Evolutionary conservation across 1,140 invertebrate species (phyloP).

Genomic region (Pachypsylla venusta): DNA sequence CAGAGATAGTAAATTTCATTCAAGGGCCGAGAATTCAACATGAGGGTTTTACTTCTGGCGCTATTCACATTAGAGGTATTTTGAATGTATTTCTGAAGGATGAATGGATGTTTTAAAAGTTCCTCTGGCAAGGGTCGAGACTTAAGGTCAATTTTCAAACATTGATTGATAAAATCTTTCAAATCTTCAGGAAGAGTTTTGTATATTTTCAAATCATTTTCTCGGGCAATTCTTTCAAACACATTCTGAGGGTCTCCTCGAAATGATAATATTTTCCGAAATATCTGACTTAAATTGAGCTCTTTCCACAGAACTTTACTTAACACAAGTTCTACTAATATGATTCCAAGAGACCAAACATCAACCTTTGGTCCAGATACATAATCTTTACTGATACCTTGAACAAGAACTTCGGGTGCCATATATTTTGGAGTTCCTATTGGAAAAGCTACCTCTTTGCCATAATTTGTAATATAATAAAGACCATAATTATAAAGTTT

Average conservation of each 20-base stretch:
- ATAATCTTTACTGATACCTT: conserved; percentile 18
- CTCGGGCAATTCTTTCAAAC: conserved; percentile 56
- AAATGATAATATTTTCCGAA: conserved; percentile 57
- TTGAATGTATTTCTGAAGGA: not conserved
- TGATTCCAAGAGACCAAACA: conserved; percentile 81
- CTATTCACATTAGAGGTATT: not conserved
- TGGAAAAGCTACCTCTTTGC: conserved; percentile 76
- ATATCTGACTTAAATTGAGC: conserved; percentile 51
- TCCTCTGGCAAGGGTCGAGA: conserved; percentile 44
- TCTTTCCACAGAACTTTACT: conserved; percentile 46
- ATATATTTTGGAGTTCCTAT: conserved; percentile 69
- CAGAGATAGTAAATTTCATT: conserved; percentile 85
- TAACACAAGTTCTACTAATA: conserved; percentile 61
- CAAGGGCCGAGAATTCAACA: conserved; percentile 43
- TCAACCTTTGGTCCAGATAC: conserved; percentile 53
- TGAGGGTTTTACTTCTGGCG: not conserved
- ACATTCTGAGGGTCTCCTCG: conserved; percentile 42
- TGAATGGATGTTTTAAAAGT: conserved; percentile 32
- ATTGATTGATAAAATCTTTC: conserved; percentile 46
- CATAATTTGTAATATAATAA: conserved; percentile 76
- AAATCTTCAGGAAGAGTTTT: conserved; percentile 38
- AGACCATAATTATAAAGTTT: conserved; percentile 87
- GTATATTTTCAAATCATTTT: conserved; percentile 52
- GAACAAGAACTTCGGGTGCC: conserved; percentile 67
- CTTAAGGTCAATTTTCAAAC: conserved; percentile 47